phyloP scores from a whole-genome alignment of 2,888 invertebrate species.

The Osmoderma eremita region DNA sequence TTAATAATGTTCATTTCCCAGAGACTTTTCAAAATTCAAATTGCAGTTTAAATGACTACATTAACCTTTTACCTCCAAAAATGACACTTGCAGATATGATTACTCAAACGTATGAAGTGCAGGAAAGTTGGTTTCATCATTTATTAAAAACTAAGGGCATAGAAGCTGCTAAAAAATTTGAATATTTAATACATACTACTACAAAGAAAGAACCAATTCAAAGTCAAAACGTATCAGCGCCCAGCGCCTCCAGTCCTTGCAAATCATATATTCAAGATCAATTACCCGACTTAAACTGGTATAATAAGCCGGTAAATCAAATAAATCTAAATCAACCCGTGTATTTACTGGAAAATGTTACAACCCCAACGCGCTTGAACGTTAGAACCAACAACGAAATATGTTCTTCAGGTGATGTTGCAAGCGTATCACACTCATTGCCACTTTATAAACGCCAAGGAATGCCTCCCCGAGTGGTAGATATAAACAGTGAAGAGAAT shows the following conservation, averaged over 20 bases:
- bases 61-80: constrained; percentile 66
- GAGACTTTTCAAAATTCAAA: constrained; percentile 55
- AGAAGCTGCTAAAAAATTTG: constrained; percentile 69
- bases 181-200: constrained; percentile 55
- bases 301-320: constrained; percentile 59
- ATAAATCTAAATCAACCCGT: constrained; percentile 60
- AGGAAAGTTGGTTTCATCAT: constrained; percentile 67
- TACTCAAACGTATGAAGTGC: constrained; percentile 62
- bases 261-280: constrained; percentile 44
- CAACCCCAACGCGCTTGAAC: constrained; percentile 34
- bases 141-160: constrained; percentile 67
- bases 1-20: constrained; percentile 70
- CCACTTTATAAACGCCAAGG: constrained; percentile 66
- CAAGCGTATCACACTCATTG: constrained; percentile 57
- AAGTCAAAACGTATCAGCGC: constrained; percentile 40
- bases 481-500: constrained; percentile 23
- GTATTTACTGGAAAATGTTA: constrained; percentile 55
- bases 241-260: constrained; percentile 38
- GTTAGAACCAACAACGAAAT: constrained; percentile 27
- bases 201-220: constrained; percentile 46
- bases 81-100: constrained; percentile 70
- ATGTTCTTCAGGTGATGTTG: constrained; percentile 18
- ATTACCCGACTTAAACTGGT: constrained; percentile 57
- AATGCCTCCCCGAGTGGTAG: constrained; percentile 32
- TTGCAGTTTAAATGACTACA: constrained; percentile 40